phyloP scores from a whole-genome alignment of 2,113 vertebrate species.

The Ibidorhyncha struthersii region DNA sequence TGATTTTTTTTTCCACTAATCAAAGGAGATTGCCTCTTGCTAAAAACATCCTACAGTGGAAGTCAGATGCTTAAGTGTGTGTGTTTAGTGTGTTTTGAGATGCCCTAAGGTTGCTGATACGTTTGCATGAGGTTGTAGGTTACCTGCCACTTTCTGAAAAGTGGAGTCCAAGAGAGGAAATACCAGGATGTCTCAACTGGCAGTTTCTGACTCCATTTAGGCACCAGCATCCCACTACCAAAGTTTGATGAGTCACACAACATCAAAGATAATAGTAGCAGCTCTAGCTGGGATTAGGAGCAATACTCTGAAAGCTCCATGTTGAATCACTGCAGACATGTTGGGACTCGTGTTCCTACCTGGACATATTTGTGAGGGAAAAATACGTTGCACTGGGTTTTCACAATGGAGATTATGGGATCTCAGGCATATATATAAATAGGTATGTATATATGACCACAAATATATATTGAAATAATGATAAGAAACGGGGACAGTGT shows the following conservation, averaged over 20 bases:
- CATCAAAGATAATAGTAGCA: neutral
- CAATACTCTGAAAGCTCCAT: neutral
- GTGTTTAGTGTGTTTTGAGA: neutral
- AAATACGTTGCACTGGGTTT: neutral
- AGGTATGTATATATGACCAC: neutral
- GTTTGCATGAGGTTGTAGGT: neutral
- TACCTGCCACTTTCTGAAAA: neutral
- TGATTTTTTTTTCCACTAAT: neutral
- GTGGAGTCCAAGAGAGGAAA: neutral
- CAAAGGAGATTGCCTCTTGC: neutral
- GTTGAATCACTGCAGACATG: neutral
- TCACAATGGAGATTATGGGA: neutral
- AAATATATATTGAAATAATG: neutral
- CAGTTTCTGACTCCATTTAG: neutral
- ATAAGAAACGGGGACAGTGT: neutral
- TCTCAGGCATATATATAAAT: neutral
- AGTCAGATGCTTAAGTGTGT: neutral
- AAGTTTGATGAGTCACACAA: neutral
- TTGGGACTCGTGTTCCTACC: neutral
- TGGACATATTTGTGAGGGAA: neutral
- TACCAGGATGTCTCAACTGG: neutral
- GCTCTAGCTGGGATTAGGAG: neutral
- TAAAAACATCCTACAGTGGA: neutral
- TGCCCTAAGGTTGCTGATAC: neutral
- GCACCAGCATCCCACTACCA: neutral